Evolutionary conservation across 2,797 vertebrate genomes (phyloP), one percentile per base, ranked within the genome.

Genomic region (Bufotes viridis): DNA sequence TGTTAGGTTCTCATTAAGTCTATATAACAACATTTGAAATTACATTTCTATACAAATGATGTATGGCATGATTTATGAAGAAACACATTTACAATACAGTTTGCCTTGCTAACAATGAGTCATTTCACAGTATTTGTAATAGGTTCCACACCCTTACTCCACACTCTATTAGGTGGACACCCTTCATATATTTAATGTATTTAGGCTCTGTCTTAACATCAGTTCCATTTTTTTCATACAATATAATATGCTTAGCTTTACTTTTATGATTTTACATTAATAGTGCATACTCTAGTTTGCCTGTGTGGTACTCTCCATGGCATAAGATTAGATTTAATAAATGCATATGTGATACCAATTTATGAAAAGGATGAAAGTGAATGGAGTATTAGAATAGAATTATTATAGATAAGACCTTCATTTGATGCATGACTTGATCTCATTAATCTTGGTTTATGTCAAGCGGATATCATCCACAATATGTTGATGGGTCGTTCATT

Each of bases 121-220:
- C 87, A 88, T 78, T 84, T 84, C 58, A 79, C 29, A 78, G 49
- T 84, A 84, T 88, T 88, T 84, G 63, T 10, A 69, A 79, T 70
- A 69, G 22, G 63, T 11, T 88, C 87, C 87, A 84, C 81, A 88
- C 81, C 87, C 81, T 84, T 58, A 13, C 61, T 84, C 79, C 60
- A 88, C 29, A 79, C 80, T 87, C 26, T 67, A 22, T 76, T 83
- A 58, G 74, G 81, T 84, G 63, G 29, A 84, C 74, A 78, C 74
- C 82, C 78, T 88, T 78, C 63, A 84, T 67, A 76, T 69, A 57
- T 84, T 84, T 84, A 58, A 84, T 78, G 76, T 82, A 53, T 84
- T 78, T 63, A 29, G 70, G 67, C n/a, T 22, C 53, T 80, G 81
- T 72, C 85, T 74, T 76, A 87, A 87, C 78, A 79, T 70, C 5